phyloP scores from a whole-genome alignment of 2,888 invertebrate species.

The Torymus aiolomorphi region DNA sequence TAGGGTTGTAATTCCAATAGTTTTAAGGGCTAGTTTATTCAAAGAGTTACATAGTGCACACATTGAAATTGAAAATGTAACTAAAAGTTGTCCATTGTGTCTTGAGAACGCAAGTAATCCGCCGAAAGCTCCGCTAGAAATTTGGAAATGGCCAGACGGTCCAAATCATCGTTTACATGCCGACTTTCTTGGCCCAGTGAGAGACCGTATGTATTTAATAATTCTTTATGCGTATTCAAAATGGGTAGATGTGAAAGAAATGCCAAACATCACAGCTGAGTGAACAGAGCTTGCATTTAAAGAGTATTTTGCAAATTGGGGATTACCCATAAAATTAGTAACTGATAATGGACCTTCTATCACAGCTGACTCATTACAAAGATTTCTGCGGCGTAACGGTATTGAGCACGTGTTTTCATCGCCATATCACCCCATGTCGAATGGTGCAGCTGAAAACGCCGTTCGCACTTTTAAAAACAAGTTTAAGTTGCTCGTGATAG shows the following conservation, averaged over 20 bases:
- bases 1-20: conserved; percentile 59
- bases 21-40: not conserved
- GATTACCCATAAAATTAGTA: not conserved
- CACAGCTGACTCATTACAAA: not conserved
- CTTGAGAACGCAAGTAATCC: not conserved
- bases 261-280: too few species aligned
- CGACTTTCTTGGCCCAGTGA: too few species aligned
- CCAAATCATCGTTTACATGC: too few species aligned
- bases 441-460: conserved; percentile 13
- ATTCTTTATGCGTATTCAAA: too few species aligned
- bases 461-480: conserved; percentile 1
- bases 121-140: not conserved
- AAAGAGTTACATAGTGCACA: not conserved
- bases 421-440: not conserved
- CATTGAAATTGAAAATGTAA: not conserved
- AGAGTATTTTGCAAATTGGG: not conserved
- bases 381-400: not conserved
- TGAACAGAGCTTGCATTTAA: not conserved
- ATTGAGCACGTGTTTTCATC: not conserved
- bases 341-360: not conserved
- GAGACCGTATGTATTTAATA: too few species aligned
- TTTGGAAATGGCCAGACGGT: not conserved
- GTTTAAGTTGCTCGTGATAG: too few species aligned
- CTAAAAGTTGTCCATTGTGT: not conserved
- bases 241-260: too few species aligned